Percentiles rank a stretch among this genome's conserved stretches.
Evolutionary conservation across 2,797 vertebrate species (phyloP).

Genomic region (Oryzias sinensis): DNA sequence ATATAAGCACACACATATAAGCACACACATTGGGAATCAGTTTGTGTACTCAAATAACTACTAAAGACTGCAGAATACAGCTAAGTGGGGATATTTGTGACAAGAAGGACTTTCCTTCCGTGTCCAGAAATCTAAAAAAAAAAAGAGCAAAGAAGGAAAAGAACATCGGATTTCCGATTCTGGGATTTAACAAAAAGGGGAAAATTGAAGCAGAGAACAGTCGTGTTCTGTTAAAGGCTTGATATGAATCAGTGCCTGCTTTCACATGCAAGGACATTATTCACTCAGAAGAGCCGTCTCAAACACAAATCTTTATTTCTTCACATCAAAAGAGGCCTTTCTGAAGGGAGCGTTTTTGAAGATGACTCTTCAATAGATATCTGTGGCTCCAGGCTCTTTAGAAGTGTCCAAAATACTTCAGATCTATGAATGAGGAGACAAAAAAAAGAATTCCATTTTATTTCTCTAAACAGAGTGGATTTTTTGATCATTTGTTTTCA

Average conservation of each 20-base stretch:
- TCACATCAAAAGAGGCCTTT: conserved; percentile 39
- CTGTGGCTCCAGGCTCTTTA: background rate
- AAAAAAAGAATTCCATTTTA: background rate
- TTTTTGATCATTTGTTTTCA: too few relatives aligned
- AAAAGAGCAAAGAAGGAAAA: conserved; percentile 15
- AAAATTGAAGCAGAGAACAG: conserved; percentile 22
- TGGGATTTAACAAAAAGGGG: conserved; percentile 3
- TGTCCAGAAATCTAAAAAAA: conserved; percentile 2
- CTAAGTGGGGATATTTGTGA: conserved; percentile 23
- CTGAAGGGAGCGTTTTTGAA: conserved; percentile 42
- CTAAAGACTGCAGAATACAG: conserved; percentile 2
- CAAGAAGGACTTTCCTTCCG: conserved; percentile 37
- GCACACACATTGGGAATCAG: background rate
- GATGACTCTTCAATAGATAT: conserved; percentile 31
- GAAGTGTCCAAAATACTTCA: background rate
- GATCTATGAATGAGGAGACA: background rate
- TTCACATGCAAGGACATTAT: conserved; percentile 47
- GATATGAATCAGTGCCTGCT: conserved; percentile 50
- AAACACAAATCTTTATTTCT: conserved; percentile 39
- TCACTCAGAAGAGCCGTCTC: conserved; percentile 46
- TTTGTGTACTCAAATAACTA: background rate
- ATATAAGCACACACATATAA: too few relatives aligned
- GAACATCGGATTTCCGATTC: background rate
- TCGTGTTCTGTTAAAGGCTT: conserved; percentile 20
- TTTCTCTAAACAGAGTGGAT: too few relatives aligned